phyloP scores from a whole-genome alignment of 2,113 vertebrate genomes.

The Hucho hucho region DNA sequence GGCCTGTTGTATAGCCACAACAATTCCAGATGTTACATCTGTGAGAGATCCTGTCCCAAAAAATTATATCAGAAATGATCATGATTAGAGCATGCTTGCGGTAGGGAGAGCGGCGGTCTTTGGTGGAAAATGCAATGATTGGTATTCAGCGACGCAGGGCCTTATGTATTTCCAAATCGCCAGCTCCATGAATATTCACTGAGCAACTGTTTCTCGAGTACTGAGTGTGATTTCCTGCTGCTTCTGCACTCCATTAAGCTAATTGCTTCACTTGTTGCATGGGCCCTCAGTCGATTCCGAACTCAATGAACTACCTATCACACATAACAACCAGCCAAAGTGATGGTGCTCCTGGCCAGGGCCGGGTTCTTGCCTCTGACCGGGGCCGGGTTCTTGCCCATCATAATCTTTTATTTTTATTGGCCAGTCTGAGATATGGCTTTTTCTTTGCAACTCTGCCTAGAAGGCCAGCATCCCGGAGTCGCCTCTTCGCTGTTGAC shows the following conservation, averaged over 20 bases:
- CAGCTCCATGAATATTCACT: slow-evolving; percentile 74
- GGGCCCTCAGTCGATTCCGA: slow-evolving; percentile 63
- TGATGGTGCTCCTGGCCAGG: too few relatives aligned
- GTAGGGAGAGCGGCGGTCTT: slow-evolving; percentile 42
- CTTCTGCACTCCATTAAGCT: slow-evolving; percentile 71
- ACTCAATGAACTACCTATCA: slow-evolving; percentile 59
- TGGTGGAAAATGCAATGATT: slow-evolving; percentile 66
- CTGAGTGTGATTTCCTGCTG: slow-evolving; percentile 67
- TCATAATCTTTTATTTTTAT: too few relatives aligned
- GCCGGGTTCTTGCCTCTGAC: too few relatives aligned
- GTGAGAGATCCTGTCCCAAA: slow-evolving; percentile 25
- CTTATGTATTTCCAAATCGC: slow-evolving; percentile 63
- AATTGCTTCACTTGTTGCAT: slow-evolving; percentile 67
- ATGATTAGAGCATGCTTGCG: slow-evolving; percentile 51
- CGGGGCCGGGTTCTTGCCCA: too few relatives aligned
- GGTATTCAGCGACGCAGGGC: slow-evolving; percentile 67
- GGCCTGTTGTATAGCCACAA: slow-evolving; percentile 2
- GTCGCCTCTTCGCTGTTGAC: too few relatives aligned
- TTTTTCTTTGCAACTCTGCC: too few relatives aligned
- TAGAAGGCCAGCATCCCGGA: too few relatives aligned
- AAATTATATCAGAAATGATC: slow-evolving; percentile 46
- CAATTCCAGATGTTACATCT: slow-evolving; percentile 41
- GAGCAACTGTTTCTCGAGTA: slow-evolving; percentile 65
- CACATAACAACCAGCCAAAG: background rate
- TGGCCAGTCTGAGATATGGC: too few relatives aligned